Evolutionary conservation across 2,113 vertebrate species (phyloP), one percentile per base, ranked within the genome.

Genomic region (Gallinago paraguaiae): DNA sequence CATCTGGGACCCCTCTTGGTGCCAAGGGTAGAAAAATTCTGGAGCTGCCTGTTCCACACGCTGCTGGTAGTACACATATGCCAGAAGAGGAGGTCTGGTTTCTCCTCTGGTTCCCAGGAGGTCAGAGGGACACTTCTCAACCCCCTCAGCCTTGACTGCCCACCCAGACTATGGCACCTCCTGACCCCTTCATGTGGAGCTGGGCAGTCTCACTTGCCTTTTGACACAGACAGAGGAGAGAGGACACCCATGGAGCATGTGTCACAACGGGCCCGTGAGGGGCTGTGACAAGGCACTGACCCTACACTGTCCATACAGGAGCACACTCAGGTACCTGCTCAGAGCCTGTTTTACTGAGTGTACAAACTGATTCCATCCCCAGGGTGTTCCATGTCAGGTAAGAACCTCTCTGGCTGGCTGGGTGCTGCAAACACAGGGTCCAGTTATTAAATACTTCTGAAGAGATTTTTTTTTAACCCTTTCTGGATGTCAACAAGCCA

Each of bases 121-220:
- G 20, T 17, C 28, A 48, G 46, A 46, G n/a, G 20, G 5, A 46
- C 0, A 1, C 20, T 61, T 23, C 14, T 41, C 54, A n/a, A 7
- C 6, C 1, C 24, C 13, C 2, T 13, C 45, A 46, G n/a, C 28
- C 24, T 22, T 31, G 56, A 25, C 17, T 48, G 11, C 9, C 48
- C 13, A 28, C 1, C 3, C 35, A 33, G 33, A 10, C 0, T 3
- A 8, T 4, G 4, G 37, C 56, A 45, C 28, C 22, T 71, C 43
- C 56, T 4, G 3, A 7, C 43, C 59, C 35, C 37, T 67, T 43
- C 45, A 18, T 4, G 0, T 9, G 28, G 39, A 30, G 5, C 18
- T 2, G 28, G 27, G 28, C 18, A 4, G 7, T 10, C 7, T 28
- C 1, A 0, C 27, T 27, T 17, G 23, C 11, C 1, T 0, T 17